Conservation (phyloP, 2,113 vertebrate genomes). For the Deroptyus accipitrinus region DNA sequence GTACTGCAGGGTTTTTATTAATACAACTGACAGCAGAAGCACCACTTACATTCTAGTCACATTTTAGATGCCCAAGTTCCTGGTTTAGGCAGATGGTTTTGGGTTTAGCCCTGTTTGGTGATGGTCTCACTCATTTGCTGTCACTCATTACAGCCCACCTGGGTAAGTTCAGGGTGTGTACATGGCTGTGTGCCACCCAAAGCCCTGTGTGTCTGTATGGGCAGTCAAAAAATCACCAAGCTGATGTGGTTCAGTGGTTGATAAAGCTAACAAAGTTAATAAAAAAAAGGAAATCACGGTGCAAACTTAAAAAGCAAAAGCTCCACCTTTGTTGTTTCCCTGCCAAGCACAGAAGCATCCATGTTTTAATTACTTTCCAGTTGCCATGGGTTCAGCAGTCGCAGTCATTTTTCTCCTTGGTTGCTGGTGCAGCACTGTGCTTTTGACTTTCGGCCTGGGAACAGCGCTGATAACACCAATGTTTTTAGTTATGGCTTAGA, state of each 20-base stretch:
- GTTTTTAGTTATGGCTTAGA: too few relatives aligned
- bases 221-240: not conserved
- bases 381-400: too few relatives aligned
- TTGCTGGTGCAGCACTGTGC: too few relatives aligned
- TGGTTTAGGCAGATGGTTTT: not conserved
- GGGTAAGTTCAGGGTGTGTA: not conserved
- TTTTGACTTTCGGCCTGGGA: too few relatives aligned
- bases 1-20: not conserved
- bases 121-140: not conserved
- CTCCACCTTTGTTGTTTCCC: not conserved
- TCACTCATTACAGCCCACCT: not conserved
- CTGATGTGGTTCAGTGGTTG: not conserved
- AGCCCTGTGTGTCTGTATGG: not conserved
- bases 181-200: accelerated
- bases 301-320: not conserved
- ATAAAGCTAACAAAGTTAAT: not conserved
- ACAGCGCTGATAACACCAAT: too few relatives aligned
- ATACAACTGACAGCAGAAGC: not conserved
- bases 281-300: not conserved
- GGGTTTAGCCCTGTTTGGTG: not conserved
- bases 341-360: not conserved
- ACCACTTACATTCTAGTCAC: not conserved
- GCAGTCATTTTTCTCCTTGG: too few relatives aligned
- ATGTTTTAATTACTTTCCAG: not conserved
- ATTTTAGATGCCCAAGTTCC: not conserved